Evolutionary conservation across 2,888 invertebrate species (phyloP).

Genomic region (Acleris sparsana): DNA sequence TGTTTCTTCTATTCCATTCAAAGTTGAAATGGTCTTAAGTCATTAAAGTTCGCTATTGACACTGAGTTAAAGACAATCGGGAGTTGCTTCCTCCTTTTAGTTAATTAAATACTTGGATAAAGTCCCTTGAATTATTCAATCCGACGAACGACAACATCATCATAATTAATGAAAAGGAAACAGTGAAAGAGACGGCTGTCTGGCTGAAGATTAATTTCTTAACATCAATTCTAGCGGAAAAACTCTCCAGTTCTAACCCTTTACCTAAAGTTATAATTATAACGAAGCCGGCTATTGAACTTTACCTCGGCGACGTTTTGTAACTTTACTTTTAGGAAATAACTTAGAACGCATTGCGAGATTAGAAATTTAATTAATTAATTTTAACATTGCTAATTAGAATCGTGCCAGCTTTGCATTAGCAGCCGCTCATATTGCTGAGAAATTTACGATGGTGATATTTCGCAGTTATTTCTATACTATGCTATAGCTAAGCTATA

Average conservation of each 20-base stretch:
- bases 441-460: background rate
- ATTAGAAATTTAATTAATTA: conserved; percentile 25
- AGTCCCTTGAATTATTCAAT: conserved; percentile 8
- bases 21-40: too few species aligned
- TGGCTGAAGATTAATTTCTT: conserved; percentile 26
- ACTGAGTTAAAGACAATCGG: conserved; percentile 7
- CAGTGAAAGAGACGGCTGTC: conserved; percentile 17
- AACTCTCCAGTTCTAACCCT: conserved; percentile 45
- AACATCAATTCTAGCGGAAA: conserved; percentile 50
- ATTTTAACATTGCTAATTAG: conserved; percentile 24
- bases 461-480: too few species aligned
- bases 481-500: too few species aligned
- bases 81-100: background rate
- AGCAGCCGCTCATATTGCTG: background rate
- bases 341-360: conserved; percentile 24
- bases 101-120: background rate
- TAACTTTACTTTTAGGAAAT: conserved; percentile 24
- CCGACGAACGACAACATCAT: conserved; percentile 18
- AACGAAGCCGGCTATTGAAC: conserved; percentile 38
- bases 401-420: background rate
- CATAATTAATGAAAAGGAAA: conserved; percentile 28
- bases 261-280: conserved; percentile 45
- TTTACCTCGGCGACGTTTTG: conserved; percentile 20
- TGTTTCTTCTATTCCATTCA: too few species aligned
- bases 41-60: too few species aligned